Evolutionary conservation across 2,888 invertebrate genomes (phyloP), one percentile per base, ranked within the genome.

Genomic region (Leptinotarsa rubiginosa): DNA sequence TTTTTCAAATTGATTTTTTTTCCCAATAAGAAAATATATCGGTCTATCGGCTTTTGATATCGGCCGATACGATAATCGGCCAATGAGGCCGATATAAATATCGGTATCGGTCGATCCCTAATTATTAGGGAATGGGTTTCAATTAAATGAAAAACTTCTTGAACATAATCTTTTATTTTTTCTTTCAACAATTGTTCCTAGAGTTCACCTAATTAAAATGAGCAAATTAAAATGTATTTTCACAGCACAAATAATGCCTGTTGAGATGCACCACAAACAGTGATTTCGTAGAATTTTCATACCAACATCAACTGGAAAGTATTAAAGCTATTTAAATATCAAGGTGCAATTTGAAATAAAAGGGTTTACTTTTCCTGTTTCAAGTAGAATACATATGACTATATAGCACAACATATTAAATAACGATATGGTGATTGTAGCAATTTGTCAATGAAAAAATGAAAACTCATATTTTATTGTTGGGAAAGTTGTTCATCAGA

Each of bases 221-320:
- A 74, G 74, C 74, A 74, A 73, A 73, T 65, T 54, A 74, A 74
- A 74, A 66, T 25, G 54, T 62, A 62, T 41, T 47, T 64, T 70
- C 64, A 71, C 64, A 71, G 74, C 74, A 71, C 71, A 65, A 68
- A 20, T 62, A 56, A 74, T 74, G 74, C 74, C 67, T 70, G 65
- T 47, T 49, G 47, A 73, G 31, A 49, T 59, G 62, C 62, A 62
- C 41, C 41, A 31, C 15, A 31, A n/a, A n/a, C 4, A 31, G 25
- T 31, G 31, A 62, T 31, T 41, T 25, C 41, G 4, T n/a, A 56
- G 2, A 41, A 41, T 41, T 41, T 41, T 10, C 12, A 3, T 41
- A 41, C 10, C 41, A 41, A 41, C 41, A 41, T 41, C 41, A 56
- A 56, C 56, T 50, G 3, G 50, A 50, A 50, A n/a, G 16, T 50